These are phyloP conservation scores for Drosophila neotestacea DNA, from an alignment of 2,888 invertebrate genomes.

Conservation along the genomic window DNA sequence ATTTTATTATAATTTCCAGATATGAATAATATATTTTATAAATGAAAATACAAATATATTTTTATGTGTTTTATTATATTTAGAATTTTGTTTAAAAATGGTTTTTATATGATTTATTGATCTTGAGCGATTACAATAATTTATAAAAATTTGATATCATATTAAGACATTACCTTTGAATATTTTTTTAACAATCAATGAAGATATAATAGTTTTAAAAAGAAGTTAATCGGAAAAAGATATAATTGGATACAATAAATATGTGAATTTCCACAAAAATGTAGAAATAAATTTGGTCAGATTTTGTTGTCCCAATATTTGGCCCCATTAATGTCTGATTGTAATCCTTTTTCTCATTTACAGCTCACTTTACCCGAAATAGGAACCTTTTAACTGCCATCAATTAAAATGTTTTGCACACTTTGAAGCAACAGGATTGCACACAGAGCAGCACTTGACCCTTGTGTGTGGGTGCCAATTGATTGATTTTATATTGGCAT, in stretches of 20 bases:
- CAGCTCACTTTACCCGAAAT: conserved; percentile 37
- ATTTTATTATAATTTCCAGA: not conserved
- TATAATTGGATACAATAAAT: not conserved
- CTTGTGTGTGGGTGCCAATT: conserved; percentile 75
- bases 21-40: not conserved
- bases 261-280: not conserved
- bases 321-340: conserved; percentile 1
- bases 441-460: conserved; percentile 82
- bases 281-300: not conserved
- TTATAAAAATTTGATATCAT: not conserved
- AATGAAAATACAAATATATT: not conserved
- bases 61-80: not conserved
- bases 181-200: too few species aligned
- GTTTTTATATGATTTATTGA: not conserved
- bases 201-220: too few species aligned
- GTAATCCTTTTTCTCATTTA: conserved; percentile 36
- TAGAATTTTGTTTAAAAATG: not conserved
- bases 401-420: conserved; percentile 62
- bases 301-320: not conserved
- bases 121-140: not conserved
- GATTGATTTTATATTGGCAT: conserved; percentile 83
- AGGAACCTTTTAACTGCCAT: conserved; percentile 51
- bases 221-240: not conserved
- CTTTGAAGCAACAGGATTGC: conserved; percentile 47
- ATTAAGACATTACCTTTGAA: too few species aligned